Evolutionary conservation across 2,888 invertebrate species (phyloP).

Genomic region (Tipula vernalis): DNA sequence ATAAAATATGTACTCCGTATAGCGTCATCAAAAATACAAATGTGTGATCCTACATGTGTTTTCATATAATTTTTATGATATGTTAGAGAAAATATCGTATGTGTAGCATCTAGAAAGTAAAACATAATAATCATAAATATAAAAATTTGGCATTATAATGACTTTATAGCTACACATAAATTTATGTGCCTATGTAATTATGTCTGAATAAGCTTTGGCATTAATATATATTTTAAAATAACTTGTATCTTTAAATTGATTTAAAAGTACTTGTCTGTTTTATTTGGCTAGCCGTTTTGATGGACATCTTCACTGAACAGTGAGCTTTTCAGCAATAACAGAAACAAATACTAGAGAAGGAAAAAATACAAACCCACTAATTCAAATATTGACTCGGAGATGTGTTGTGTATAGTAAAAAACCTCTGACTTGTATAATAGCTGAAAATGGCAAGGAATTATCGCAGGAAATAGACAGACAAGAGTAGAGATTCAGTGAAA

Average conservation of each 20-base stretch:
- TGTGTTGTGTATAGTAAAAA: too few relatives aligned
- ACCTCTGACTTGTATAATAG: too few relatives aligned
- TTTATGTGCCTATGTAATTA: not conserved
- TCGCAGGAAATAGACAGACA: too few relatives aligned
- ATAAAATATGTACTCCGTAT: not conserved
- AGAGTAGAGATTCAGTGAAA: too few relatives aligned
- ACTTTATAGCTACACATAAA: not conserved
- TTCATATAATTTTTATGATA: not conserved
- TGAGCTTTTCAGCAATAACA: too few relatives aligned
- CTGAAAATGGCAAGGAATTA: too few relatives aligned
- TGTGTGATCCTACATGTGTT: not conserved
- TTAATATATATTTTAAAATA: not conserved
- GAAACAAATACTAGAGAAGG: too few relatives aligned
- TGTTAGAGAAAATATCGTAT: not conserved
- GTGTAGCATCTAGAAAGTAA: not conserved
- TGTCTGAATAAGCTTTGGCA: not conserved
- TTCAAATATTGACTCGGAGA: too few relatives aligned
- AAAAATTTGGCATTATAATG: not conserved
- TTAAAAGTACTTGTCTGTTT: not conserved
- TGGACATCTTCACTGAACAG: too few relatives aligned
- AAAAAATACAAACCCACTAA: too few relatives aligned
- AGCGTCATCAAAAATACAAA: not conserved
- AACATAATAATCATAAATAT: not conserved
- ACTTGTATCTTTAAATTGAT: not conserved
- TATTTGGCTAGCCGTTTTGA: too few relatives aligned